Conservation (phyloP, 1,140 invertebrate genomes). For the Drusus annulatus region DNA sequence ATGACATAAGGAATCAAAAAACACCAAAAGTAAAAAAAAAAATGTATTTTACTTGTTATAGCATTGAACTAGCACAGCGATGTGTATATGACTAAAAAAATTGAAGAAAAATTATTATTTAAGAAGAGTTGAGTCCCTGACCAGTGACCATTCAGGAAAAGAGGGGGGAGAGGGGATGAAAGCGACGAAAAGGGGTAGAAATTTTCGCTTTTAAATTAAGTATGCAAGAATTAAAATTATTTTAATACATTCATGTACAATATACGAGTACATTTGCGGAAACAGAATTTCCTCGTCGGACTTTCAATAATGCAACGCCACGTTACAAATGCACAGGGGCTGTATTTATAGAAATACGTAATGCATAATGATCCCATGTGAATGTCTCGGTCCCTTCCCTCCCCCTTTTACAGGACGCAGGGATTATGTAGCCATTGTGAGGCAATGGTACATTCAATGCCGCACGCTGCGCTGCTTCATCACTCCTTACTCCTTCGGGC, state of each 20-base stretch:
- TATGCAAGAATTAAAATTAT: neutral
- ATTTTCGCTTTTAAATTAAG: neutral
- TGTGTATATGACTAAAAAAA: too few species aligned
- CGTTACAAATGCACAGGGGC: constrained; percentile 12
- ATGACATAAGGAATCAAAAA: too few species aligned
- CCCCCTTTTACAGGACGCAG: constrained; percentile 10
- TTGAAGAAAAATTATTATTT: too few species aligned
- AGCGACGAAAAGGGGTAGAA: neutral
- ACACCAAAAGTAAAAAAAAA: too few species aligned
- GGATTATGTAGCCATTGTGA: constrained; percentile 24
- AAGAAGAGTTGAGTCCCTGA: too few species aligned
- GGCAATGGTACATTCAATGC: constrained; percentile 15
- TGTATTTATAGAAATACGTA: constrained; percentile 35
- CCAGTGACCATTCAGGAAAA: too few species aligned
- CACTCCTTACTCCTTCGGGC: neutral
- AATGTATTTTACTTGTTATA: too few species aligned
- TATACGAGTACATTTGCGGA: neutral
- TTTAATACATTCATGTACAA: neutral
- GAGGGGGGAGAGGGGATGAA: too few species aligned
- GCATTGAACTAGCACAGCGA: too few species aligned
- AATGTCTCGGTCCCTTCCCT: neutral
- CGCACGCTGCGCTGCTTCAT: neutral
- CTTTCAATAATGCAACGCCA: neutral
- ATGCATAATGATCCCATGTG: constrained; percentile 16
- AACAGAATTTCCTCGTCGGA: neutral